phyloP scores from a whole-genome alignment of 2,113 vertebrate species.

The Narcine bancroftii region DNA sequence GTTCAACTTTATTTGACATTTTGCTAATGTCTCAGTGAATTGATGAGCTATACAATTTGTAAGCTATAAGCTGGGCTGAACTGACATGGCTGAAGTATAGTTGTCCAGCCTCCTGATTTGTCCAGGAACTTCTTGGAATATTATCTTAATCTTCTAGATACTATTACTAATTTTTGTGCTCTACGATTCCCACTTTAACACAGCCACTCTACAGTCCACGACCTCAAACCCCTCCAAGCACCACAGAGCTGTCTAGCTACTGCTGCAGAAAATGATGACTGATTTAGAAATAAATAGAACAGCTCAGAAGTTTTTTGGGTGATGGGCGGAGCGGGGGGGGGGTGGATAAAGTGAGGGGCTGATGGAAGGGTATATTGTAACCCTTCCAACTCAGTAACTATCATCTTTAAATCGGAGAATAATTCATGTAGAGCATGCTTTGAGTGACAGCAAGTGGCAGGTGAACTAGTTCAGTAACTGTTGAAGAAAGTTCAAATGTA shows the following conservation, averaged over 20 bases:
- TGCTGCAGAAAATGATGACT: not conserved
- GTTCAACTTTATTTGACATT: not conserved
- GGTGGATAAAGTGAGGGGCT: not conserved
- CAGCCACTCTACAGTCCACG: not conserved
- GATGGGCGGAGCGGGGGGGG: not conserved
- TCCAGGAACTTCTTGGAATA: not conserved
- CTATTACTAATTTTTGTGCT: not conserved
- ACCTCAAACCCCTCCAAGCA: not conserved
- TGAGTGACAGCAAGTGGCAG: not conserved
- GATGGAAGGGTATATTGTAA: not conserved
- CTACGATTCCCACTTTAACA: not conserved
- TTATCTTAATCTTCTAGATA: not conserved
- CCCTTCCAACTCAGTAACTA: not conserved
- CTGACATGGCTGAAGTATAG: not conserved
- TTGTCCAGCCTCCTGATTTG: not conserved
- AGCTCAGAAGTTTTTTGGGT: not conserved
- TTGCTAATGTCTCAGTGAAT: not conserved
- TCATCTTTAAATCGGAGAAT: not conserved
- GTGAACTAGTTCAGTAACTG: not conserved
- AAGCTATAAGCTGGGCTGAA: not conserved
- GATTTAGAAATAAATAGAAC: not conserved
- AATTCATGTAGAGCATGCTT: not conserved
- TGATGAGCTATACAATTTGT: not conserved
- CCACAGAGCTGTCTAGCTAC: not conserved
- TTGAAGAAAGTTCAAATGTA: too few relatives aligned